These are phyloP conservation scores for Rhabditophanes sp. DNA, from an alignment of 2,888 invertebrate genomes.

Conservation along the genomic window DNA sequence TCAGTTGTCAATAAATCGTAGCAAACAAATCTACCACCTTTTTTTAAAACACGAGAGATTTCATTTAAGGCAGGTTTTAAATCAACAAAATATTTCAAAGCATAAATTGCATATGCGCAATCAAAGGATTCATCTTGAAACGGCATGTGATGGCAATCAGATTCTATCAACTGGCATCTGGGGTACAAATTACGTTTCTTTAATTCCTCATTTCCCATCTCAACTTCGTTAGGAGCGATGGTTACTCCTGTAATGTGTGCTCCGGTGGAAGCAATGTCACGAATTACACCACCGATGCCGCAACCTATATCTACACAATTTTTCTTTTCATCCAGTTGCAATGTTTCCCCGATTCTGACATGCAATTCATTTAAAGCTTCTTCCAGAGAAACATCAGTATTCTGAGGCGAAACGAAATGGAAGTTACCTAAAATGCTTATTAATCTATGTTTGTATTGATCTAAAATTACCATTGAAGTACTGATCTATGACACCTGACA, in stretches of 20 bases:
- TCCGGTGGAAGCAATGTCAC: slow-evolving; percentile 24
- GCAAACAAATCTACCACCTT: slow-evolving; percentile 32
- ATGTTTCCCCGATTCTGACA: slow-evolving; percentile 19
- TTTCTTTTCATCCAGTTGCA: slow-evolving; percentile 14
- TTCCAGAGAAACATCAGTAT: slow-evolving; percentile 19
- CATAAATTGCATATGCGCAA: slow-evolving; percentile 38
- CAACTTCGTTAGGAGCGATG: slow-evolving; percentile 30
- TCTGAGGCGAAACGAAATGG: slow-evolving; percentile 36
- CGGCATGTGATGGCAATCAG: slow-evolving; percentile 39
- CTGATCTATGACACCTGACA: slow-evolving; percentile 40
- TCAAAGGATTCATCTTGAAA: slow-evolving; percentile 20
- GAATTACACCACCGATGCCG: slow-evolving; percentile 36
- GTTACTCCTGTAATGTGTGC: slow-evolving; percentile 38
- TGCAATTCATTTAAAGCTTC: slow-evolving; percentile 24
- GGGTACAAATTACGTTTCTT: slow-evolving; percentile 10
- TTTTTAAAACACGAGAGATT: slow-evolving; percentile 26
- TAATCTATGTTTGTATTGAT: not conserved
- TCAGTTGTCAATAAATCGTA: slow-evolving; percentile 41
- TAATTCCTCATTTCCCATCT: slow-evolving; percentile 19
- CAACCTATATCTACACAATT: slow-evolving; percentile 39
- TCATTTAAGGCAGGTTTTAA: slow-evolving; percentile 29
- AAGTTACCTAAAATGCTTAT: too few relatives aligned
- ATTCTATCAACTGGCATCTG: slow-evolving; percentile 24
- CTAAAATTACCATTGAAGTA: slow-evolving; percentile 41
- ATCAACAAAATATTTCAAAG: slow-evolving; percentile 37